Base-by-base conservation (phyloP, 2,888 invertebrate genomes). In the Rhingia rostrata region DNA sequence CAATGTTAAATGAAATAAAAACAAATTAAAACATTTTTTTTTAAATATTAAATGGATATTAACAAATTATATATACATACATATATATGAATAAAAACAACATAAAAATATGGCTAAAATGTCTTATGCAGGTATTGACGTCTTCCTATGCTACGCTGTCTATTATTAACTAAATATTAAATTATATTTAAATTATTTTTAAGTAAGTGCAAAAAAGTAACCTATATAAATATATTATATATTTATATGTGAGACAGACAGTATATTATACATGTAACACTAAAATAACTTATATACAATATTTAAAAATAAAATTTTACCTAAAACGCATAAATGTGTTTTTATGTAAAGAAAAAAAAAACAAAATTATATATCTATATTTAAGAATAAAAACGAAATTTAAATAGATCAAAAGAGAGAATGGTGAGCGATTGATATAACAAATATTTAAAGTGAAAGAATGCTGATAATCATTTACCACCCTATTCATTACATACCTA, bases 121-220 rank as follows among this genome's bases (percentile, higher is more conserved):
- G 92, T 92, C 92, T 91, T 91, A 92, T 92, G 91, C 91, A 92
- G 91, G 91, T 92, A 91, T 92, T 92, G 91, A 92, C 92, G 91
- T 92, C 91, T 92, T 92, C 91, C 91, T 92, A 92, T 92, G 91
- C 91, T 92, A 92, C 91, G 91, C 91, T 92, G 91, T 92, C 92
- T 92, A 92, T 92, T 91, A 91, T 90, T 90, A 90, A 91, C 90
- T 91, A 89, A 90, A 90, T 87, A 89, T 87, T 84, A 64, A 86
- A 86, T 78, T 81, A 73, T 81, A 81, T 77, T 80, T 82, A 86
- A 87, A 89, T 14, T 63, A 80, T 43, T 43, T 54, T 54, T 80
- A 75, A 84, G 80, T 51, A 35, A 74, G 75, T 56, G 74, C 64
- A 80, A 80, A 47, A 80, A 80, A 80, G 80, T 84, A 84, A 84